phyloP scores from a whole-genome alignment of 2,113 vertebrate genomes.

The Sisor rabdophorus region DNA sequence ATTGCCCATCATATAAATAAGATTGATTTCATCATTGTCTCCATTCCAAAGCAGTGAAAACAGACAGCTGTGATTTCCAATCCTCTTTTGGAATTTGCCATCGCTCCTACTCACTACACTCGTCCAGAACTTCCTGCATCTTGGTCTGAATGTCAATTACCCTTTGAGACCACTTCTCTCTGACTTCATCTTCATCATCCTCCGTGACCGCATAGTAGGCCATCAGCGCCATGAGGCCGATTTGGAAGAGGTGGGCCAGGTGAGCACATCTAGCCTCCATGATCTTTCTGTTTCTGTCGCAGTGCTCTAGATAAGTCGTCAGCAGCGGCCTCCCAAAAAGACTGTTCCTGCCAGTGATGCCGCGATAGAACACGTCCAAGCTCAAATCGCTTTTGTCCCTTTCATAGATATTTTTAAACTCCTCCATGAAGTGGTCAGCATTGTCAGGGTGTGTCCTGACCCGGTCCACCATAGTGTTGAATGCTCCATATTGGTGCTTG shows the following conservation, averaged over 20 bases:
- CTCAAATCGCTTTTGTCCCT: conserved; percentile 62
- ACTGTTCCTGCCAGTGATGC: conserved; percentile 54
- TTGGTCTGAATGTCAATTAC: conserved; percentile 70
- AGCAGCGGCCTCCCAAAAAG: conserved; percentile 64
- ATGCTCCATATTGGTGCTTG: conserved; percentile 71
- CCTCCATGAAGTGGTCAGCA: conserved; percentile 49
- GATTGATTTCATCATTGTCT: conserved; percentile 16
- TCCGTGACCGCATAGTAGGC: conserved; percentile 69
- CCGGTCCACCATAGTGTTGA: conserved; percentile 64
- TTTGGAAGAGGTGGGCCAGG: conserved; percentile 69
- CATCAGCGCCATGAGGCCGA: conserved; percentile 73
- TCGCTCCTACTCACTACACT: conserved; percentile 57
- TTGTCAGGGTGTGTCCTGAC: conserved; percentile 62
- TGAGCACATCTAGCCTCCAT: conserved; percentile 71
- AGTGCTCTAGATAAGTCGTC: conserved; percentile 68
- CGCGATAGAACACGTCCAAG: conserved; percentile 67
- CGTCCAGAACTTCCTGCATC: conserved; percentile 66
- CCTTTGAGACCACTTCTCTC: conserved; percentile 66
- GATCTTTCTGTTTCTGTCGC: conserved; percentile 52
- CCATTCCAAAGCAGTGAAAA: conserved; percentile 1
- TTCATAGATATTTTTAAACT: conserved; percentile 65
- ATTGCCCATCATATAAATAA: conserved; percentile 17
- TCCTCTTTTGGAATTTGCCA: background rate
- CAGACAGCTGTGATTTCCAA: conserved; percentile 17
- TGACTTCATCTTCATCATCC: conserved; percentile 70